phyloP scores from a whole-genome alignment of 2,113 vertebrate genomes.

The Baryphthengus martii region DNA sequence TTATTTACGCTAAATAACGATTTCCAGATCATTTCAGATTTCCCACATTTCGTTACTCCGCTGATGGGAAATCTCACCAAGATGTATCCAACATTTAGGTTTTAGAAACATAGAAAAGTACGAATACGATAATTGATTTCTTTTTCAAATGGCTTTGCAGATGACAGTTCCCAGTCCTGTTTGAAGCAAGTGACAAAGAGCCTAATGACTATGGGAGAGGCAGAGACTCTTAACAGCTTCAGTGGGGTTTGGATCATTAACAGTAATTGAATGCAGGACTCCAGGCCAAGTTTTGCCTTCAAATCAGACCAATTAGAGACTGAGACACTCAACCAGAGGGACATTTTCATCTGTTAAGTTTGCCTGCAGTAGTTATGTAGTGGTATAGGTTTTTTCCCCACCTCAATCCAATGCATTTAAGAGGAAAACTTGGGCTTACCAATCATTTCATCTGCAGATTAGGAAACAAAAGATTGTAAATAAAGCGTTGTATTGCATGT shows the following conservation, averaged over 20 bases:
- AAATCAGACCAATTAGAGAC: not conserved
- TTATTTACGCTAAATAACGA: not conserved
- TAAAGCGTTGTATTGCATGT: not conserved
- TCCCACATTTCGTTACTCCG: not conserved
- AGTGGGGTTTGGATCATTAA: not conserved
- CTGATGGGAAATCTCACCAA: not conserved
- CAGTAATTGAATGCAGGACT: not conserved
- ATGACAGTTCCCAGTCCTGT: not conserved
- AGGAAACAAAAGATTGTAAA: not conserved
- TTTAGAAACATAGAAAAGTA: not conserved
- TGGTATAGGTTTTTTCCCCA: not conserved
- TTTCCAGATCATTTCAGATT: not conserved
- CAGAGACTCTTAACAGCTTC: not conserved
- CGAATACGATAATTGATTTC: not conserved
- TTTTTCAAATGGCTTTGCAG: not conserved
- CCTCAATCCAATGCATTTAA: not conserved
- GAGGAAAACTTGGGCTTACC: not conserved
- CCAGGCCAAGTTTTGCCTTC: not conserved
- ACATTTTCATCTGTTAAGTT: not conserved
- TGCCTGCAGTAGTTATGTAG: not conserved
- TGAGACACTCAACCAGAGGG: not conserved
- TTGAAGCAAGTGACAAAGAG: conserved; percentile 9
- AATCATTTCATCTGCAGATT: not conserved
- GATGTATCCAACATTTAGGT: not conserved
- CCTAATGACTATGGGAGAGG: not conserved